Base-by-base conservation (phyloP, 2,113 vertebrate genomes). In the Gambusia holbrooki region DNA sequence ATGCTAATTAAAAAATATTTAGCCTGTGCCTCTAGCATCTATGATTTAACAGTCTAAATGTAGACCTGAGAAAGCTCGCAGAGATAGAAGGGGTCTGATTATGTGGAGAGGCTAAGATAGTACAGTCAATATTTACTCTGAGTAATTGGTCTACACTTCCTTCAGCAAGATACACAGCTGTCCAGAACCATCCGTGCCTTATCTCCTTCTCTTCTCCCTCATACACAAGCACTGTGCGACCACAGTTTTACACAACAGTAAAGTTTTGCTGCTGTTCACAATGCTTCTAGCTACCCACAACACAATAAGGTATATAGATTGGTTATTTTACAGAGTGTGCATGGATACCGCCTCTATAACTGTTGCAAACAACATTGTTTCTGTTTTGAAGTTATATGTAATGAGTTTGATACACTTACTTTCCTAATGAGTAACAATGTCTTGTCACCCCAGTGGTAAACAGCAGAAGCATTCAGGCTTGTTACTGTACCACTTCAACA, bases 71-170 rank as follows among this genome's bases (percentile, higher is more conserved):
- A 80, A 71, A 79, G 79, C 63, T 75, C 30, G 66, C 66, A 62
- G 62, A 61, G 68, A 17, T 62, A 51, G 58, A 27, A 73, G 63
- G 62, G 65, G 75, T 30, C 32, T 54, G 70, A 51, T 33, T 13
- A 33, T 61, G 51, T 76, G 40, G 78, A 66, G 54, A 81, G 17
- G 67, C 40, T 86, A 76, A 72, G 67, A 86, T 76, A 51, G 67
- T 69, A 51, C 66, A 66, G 90, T 87, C 83, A 87, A 90, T 88
- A 91, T 93, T 90, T 88, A 82, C 81, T 66, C 74, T 60, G 48
- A 82, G 81, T 90, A 92, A 89, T 91, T 90, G 86, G 77, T 73
- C 85, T 69, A 72, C 77, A 81, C 80, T 83, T 83, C 77, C 72
- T 71, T 61, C 58, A 64, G 73, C 33, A 76, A 82, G 80, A 77